Evolutionary conservation across 2,113 vertebrate genomes (phyloP).

Genomic region (Catagonus wagneri): DNA sequence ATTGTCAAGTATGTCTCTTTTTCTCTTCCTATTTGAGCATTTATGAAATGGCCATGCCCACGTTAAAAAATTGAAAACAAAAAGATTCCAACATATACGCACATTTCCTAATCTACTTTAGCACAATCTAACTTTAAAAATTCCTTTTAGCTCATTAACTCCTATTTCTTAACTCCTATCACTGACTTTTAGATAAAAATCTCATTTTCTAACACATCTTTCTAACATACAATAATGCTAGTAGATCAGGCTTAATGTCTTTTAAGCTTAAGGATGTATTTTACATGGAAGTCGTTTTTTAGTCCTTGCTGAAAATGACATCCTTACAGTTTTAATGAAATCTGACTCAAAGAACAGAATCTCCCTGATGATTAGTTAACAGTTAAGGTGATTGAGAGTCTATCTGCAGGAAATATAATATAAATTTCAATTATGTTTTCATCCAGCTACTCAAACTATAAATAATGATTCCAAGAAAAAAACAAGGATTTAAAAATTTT

Average conservation of each 20-base stretch:
- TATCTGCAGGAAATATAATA: conserved; percentile 38
- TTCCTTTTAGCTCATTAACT: background rate
- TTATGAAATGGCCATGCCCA: background rate
- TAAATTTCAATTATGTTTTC: conserved; percentile 61
- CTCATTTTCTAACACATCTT: conserved; percentile 13
- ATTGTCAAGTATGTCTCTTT: conserved; percentile 48
- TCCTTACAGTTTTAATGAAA: conserved; percentile 50
- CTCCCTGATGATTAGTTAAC: conserved; percentile 21
- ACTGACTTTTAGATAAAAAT: conserved; percentile 40
- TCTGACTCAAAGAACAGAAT: background rate
- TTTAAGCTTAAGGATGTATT: conserved; percentile 47
- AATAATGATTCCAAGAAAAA: conserved; percentile 31
- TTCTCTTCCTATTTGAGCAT: background rate
- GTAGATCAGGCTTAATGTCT: conserved; percentile 20
- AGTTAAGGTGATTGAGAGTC: background rate
- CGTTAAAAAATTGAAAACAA: background rate
- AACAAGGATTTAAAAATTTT: conserved; percentile 25
- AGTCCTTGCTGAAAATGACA: conserved; percentile 41
- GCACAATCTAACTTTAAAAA: background rate
- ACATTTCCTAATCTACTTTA: background rate
- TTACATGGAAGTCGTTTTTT: conserved; percentile 49
- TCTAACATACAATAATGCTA: background rate
- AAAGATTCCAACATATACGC: background rate
- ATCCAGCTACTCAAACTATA: background rate
- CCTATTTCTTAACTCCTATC: conserved; percentile 16